phyloP scores from a whole-genome alignment of 2,113 vertebrate genomes.

The Larimichthys polyactis region DNA sequence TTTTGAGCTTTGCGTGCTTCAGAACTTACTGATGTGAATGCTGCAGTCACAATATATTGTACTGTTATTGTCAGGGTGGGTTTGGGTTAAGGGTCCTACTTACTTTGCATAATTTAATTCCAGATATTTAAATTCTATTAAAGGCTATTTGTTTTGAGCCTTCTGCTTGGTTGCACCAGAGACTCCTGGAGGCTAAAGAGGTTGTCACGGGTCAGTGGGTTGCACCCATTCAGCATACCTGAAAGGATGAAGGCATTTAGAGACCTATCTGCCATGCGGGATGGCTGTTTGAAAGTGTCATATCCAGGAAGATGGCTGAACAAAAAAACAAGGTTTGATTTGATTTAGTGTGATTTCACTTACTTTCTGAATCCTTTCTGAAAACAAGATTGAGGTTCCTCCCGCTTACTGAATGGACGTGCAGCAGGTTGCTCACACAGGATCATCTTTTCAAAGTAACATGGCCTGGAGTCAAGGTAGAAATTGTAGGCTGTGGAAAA shows the following conservation, averaged over 20 bases:
- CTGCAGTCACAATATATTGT: neutral
- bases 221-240: constrained; percentile 40
- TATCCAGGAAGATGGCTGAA: neutral
- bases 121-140: constrained; percentile 63
- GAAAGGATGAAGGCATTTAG: constrained; percentile 25
- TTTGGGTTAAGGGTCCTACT: constrained; percentile 33
- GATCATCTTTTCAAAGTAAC: neutral
- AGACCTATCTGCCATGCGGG: neutral
- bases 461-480: neutral
- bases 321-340: neutral
- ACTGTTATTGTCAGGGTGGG: neutral
- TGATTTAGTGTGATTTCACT: neutral
- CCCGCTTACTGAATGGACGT: neutral
- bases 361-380: neutral
- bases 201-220: constrained; percentile 59
- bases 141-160: constrained; percentile 63
- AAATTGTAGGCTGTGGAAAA: neutral
- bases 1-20: constrained; percentile 11
- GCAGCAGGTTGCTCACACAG: neutral
- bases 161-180: constrained; percentile 64
- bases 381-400: neutral
- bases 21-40: constrained; percentile 3
- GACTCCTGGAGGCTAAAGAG: constrained; percentile 58
- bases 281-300: neutral
- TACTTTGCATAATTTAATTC: constrained; percentile 62